Base-by-base conservation (phyloP, 2,888 invertebrate species). In the Xylota sylvarum region DNA sequence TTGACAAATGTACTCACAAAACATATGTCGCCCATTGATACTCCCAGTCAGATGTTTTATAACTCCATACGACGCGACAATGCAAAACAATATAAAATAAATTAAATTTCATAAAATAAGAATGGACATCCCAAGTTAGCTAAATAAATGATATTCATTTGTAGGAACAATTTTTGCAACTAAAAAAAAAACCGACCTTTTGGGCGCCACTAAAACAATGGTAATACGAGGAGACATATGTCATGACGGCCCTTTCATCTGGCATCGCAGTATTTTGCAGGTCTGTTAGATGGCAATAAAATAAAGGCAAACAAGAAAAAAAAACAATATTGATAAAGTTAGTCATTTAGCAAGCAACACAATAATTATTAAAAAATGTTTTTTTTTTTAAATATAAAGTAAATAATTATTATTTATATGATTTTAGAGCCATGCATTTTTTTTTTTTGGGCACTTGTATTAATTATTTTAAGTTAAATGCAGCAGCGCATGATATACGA, bases 121-220 rank as follows among this genome's bases (percentile, higher is more conserved):
- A 62, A 76, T 56, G 56, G 56, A 56, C 55, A 76, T 4, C 43
- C 64, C 46, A 23, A 23, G 2, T 35, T n/a, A 12, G 46, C 50
- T 37, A 62, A 69, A 30, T 23, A 5, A 23, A 32, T 55, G 10
- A 23, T 17, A 23, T 12, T 10, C 23, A 43, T 43, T 14, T 43
- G 1, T 43, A 43, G 43, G 43, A 35, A 14, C 9, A 48, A 55
- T 12, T 55, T 23, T 48, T 43, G 17, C 6, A 65, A 23, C 3
- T 23, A 23, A 23, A 23, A 72, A 27, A 60, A 89, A 89, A 92
- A 93, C 94, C 94, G 95, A 99, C 99, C 99, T 99, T 99, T 95
- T 99, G 98, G 92, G 98, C 98, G 93, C 99, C 99, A 93, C 98
- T 98, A 96, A 99, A 99, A 94, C 98, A 98, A 95, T 99, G 99